Evolutionary conservation across 2,888 invertebrate genomes (phyloP).

Genomic region (Nomada ruficornis): DNA sequence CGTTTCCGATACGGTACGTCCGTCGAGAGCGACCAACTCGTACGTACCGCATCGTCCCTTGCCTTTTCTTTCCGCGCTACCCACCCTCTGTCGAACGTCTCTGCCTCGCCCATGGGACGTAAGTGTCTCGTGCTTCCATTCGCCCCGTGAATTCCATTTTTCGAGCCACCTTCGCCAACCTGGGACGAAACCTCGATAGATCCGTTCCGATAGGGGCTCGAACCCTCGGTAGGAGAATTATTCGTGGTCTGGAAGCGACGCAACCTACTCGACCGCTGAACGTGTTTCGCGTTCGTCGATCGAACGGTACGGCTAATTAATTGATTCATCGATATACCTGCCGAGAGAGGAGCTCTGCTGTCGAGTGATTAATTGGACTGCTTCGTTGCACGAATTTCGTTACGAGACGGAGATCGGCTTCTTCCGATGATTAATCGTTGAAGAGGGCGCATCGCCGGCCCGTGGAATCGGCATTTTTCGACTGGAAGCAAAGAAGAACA

Average conservation of each 20-base stretch:
- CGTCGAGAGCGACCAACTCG: conserved; percentile 71
- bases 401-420: conserved; percentile 58
- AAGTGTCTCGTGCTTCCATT: conserved; percentile 12
- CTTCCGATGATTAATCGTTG: conserved; percentile 50
- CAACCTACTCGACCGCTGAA: conserved; percentile 24
- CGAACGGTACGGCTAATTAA: conserved; percentile 63
- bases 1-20: conserved; percentile 72
- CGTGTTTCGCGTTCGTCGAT: conserved; percentile 50
- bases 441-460: conserved; percentile 3
- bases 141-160: conserved; percentile 19
- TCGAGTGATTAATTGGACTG: conserved; percentile 64
- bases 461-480: not conserved
- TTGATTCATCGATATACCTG: conserved; percentile 59
- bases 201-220: conserved; percentile 22
- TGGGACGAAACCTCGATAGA: conserved; percentile 26
- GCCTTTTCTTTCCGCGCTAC: not conserved
- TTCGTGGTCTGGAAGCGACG: conserved; percentile 36
- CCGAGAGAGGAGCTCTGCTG: conserved; percentile 12
- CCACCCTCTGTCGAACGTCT: not conserved
- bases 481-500: not conserved
- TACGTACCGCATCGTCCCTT: conserved; percentile 51
- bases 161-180: not conserved
- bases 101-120: conserved; percentile 13
- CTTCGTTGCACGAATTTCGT: conserved; percentile 55
- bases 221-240: conserved; percentile 2